Conservation (phyloP, 2,113 vertebrate genomes). For the Odontesthes bonariensis region DNA sequence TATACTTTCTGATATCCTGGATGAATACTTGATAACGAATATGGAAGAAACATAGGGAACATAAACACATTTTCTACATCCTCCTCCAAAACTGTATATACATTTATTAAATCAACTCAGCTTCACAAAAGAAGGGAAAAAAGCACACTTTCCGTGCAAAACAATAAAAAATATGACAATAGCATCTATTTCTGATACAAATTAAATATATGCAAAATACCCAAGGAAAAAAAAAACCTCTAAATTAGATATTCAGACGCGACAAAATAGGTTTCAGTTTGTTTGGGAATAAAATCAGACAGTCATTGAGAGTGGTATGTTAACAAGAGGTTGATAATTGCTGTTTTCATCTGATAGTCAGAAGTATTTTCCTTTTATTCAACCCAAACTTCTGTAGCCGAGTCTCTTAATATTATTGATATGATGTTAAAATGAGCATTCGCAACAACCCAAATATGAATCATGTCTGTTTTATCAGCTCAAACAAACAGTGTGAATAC, state of each 20-base stretch:
- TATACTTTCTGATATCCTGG: conserved; percentile 25
- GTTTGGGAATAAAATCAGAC: conserved; percentile 13
- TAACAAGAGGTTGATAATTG: neutral
- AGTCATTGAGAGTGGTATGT: neutral
- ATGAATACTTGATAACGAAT: conserved; percentile 21
- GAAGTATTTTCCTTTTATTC: neutral
- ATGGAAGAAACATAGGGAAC: conserved; percentile 28
- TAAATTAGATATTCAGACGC: conserved; percentile 39
- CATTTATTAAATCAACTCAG: conserved; percentile 35
- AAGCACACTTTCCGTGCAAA: conserved; percentile 71
- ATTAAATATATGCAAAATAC: conserved; percentile 68
- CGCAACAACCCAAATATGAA: neutral
- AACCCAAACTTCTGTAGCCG: neutral
- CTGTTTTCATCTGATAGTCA: conserved; percentile 26
- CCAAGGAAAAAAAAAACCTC: conserved; percentile 22
- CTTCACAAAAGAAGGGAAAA: conserved; percentile 43
- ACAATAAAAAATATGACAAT: conserved; percentile 69
- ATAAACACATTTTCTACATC: conserved; percentile 31
- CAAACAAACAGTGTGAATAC: conserved; percentile 33
- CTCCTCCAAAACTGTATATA: conserved; percentile 33
- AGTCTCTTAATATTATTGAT: neutral
- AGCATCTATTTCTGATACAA: conserved; percentile 62
- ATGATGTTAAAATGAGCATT: neutral
- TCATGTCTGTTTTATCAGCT: conserved; percentile 2
- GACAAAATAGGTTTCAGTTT: conserved; percentile 18